Conservation (phyloP, 1,140 invertebrate genomes). For the Aricia agestis region DNA sequence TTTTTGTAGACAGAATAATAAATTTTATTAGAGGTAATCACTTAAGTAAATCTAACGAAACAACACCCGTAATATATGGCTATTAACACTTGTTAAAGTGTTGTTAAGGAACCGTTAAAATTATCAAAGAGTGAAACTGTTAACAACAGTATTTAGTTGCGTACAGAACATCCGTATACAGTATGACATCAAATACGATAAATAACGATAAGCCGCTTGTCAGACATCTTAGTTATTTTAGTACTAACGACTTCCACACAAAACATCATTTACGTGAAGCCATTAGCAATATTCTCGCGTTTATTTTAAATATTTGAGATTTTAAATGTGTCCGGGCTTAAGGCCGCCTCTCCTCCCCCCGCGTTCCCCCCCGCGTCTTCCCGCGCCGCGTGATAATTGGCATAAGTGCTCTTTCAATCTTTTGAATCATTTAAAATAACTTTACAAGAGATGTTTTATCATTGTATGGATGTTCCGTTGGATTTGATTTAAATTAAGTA, state of each 20-base stretch:
- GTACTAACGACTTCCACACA: slow-evolving; percentile 4
- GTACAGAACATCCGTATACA: background rate
- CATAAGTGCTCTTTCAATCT: slow-evolving; percentile 41
- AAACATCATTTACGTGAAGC: slow-evolving; percentile 24
- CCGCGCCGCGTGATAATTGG: slow-evolving; percentile 50
- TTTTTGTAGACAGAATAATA: background rate
- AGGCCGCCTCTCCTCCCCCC: no score
- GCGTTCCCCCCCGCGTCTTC: no score
- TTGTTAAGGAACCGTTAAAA: no score
- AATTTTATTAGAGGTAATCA: no score
- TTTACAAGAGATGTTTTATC: slow-evolving; percentile 45
- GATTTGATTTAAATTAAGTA: background rate
- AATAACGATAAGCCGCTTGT: slow-evolving; percentile 2
- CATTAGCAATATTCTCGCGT: slow-evolving; percentile 43
- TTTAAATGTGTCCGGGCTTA: slow-evolving; percentile 35
- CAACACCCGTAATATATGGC: no score
- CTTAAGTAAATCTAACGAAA: no score
- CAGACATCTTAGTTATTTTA: background rate
- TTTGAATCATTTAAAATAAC: slow-evolving; percentile 59
- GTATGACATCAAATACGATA: background rate
- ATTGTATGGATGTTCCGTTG: slow-evolving; percentile 14
- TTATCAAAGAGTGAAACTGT: no score
- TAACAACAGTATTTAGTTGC: no score
- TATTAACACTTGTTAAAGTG: no score
- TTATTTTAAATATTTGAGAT: slow-evolving; percentile 43